phyloP scores from a whole-genome alignment of 1,140 invertebrate genomes.

The Phymastichus coffea region DNA sequence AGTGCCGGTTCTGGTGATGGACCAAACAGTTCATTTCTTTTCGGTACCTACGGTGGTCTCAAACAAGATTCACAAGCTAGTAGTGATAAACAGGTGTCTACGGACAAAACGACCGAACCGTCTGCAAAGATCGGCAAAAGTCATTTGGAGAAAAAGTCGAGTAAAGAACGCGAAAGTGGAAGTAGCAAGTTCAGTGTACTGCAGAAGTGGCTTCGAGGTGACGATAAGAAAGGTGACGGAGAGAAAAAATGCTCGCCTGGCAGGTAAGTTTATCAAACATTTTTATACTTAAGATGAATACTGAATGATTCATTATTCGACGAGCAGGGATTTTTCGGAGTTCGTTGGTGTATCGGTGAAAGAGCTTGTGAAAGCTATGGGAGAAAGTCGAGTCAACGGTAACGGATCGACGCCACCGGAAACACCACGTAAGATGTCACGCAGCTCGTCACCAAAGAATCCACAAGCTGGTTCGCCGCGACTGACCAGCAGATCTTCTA shows the following conservation, averaged over 20 bases:
- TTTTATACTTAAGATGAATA: too few species aligned
- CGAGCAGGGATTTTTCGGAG: constrained; percentile 62
- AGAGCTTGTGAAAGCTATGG: constrained; percentile 77
- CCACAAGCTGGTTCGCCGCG: constrained; percentile 57
- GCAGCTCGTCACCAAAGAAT: constrained; percentile 66
- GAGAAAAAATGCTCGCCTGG: constrained; percentile 52
- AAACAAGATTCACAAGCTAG: constrained; percentile 39
- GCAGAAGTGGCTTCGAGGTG: constrained; percentile 72
- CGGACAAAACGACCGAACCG: constrained; percentile 2
- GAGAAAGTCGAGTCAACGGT: constrained; percentile 74
- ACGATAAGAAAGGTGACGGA: constrained; percentile 54
- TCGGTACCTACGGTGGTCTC: constrained; percentile 45
- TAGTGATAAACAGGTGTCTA: constrained; percentile 15
- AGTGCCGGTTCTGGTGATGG: constrained; percentile 34
- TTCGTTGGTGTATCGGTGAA: constrained; percentile 76
- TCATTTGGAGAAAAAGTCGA: constrained; percentile 41
- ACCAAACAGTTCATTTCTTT: constrained; percentile 63
- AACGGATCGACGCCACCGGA: constrained; percentile 74
- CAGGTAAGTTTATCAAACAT: constrained; percentile 46
- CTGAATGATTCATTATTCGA: too few species aligned
- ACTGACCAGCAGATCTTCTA: constrained; percentile 61
- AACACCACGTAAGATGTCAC: constrained; percentile 64
- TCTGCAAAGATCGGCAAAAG: constrained; percentile 33
- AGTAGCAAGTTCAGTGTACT: constrained; percentile 62
- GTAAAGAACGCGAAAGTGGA: constrained; percentile 43